These are phyloP conservation scores for Columbina picui DNA, from an alignment of 2,113 vertebrate genomes.

Conservation along the genomic window DNA sequence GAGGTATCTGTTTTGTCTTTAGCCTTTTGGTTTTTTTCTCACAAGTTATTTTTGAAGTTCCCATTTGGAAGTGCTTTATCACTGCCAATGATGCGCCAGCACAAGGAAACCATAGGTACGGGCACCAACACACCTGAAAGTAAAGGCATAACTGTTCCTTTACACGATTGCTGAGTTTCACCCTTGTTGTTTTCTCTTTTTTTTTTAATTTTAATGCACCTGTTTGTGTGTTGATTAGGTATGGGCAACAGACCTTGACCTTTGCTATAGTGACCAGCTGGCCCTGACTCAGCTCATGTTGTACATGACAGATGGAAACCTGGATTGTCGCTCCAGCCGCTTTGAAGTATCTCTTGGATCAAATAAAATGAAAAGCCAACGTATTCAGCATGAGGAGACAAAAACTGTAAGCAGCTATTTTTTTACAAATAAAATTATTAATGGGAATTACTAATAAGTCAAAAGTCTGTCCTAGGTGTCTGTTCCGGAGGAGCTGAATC, in stretches of 20 bases:
- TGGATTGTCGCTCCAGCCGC: constrained; percentile 76
- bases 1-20: background rate
- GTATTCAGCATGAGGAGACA: background rate
- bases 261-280: constrained; percentile 91
- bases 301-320: constrained; percentile 82
- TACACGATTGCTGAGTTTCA: background rate
- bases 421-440: background rate
- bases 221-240: constrained; percentile 76
- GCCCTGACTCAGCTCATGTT: constrained; percentile 88
- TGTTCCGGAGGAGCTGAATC: background rate
- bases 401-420: constrained; percentile 21
- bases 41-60: background rate
- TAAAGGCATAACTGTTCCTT: background rate
- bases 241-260: constrained; percentile 88
- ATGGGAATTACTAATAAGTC: background rate
- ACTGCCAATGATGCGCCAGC: background rate
- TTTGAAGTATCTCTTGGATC: constrained; percentile 70
- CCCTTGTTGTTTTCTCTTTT: background rate
- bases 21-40: background rate
- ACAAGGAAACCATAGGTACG: background rate
- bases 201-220: background rate
- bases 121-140: background rate
- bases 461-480: background rate
- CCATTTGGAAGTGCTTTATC: background rate
- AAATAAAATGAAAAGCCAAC: background rate